Evolutionary conservation across 2,888 invertebrate species (phyloP).

Genomic region (Herminia tarsipennalis): DNA sequence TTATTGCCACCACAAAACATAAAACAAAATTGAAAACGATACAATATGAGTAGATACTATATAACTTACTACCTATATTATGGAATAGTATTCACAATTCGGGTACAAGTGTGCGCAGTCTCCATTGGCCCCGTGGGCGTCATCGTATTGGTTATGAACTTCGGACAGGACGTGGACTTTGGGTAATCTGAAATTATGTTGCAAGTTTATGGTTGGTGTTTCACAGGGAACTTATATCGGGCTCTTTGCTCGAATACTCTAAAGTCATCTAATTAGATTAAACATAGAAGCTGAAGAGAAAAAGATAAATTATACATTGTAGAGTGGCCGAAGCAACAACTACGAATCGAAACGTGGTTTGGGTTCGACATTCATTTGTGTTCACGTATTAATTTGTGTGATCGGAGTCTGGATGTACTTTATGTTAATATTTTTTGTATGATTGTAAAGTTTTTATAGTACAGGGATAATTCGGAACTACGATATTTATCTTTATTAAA

Average conservation of each 20-base stretch:
- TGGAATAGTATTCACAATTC: slow-evolving; percentile 43
- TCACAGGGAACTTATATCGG: slow-evolving; percentile 16
- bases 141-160: slow-evolving; percentile 76
- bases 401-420: too few species aligned
- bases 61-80: slow-evolving; percentile 14
- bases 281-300: too few species aligned
- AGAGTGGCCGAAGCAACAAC: too few species aligned
- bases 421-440: too few species aligned
- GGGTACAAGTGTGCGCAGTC: slow-evolving; percentile 61
- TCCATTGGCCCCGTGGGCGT: slow-evolving; percentile 61
- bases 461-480: too few species aligned
- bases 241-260: neutral
- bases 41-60: neutral
- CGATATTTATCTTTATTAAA: too few species aligned
- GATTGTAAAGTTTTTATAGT: too few species aligned
- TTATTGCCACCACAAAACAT: slow-evolving; percentile 24
- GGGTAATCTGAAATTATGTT: slow-evolving; percentile 76
- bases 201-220: slow-evolving; percentile 30
- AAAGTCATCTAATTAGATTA: neutral
- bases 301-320: too few species aligned
- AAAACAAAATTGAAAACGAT: slow-evolving; percentile 5
- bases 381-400: too few species aligned
- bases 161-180: slow-evolving; percentile 60
- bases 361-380: too few species aligned
- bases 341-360: too few species aligned